These are phyloP conservation scores for Plebejus melissa DNA, from an alignment of 2,888 invertebrate species.

Conservation along the genomic window DNA sequence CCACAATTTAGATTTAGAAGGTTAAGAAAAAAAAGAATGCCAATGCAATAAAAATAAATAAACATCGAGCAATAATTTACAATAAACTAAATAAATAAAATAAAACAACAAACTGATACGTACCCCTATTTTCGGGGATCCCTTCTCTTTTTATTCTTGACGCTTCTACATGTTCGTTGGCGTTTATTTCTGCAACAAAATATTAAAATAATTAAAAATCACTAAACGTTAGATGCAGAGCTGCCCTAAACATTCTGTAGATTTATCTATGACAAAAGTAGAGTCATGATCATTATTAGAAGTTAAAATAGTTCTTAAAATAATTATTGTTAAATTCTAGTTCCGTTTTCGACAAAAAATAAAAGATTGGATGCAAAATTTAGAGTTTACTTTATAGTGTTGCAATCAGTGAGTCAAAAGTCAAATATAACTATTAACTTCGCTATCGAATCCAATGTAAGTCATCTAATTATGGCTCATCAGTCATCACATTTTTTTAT, in stretches of 20 bases:
- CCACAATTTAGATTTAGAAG: conserved; percentile 4
- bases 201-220: conserved; percentile 26
- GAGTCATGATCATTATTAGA: too few species aligned
- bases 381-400: too few species aligned
- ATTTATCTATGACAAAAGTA: too few species aligned
- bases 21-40: conserved; percentile 3
- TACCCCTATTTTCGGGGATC: conserved; percentile 74
- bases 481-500: too few species aligned
- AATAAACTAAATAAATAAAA: conserved; percentile 33
- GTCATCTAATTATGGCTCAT: neutral
- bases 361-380: too few species aligned
- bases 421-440: too few species aligned
- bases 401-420: too few species aligned
- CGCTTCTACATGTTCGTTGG: conserved; percentile 63
- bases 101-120: conserved; percentile 39
- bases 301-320: too few species aligned
- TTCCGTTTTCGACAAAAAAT: too few species aligned
- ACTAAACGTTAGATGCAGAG: too few species aligned
- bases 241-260: too few species aligned
- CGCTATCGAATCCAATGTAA: neutral
- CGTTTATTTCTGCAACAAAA: conserved; percentile 64
- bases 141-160: conserved; percentile 72
- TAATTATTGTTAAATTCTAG: too few species aligned
- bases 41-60: conserved; percentile 32
- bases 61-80: conserved; percentile 36